Conservation (phyloP, 2,797 vertebrate species). For the Calcarius lapponicus region DNA sequence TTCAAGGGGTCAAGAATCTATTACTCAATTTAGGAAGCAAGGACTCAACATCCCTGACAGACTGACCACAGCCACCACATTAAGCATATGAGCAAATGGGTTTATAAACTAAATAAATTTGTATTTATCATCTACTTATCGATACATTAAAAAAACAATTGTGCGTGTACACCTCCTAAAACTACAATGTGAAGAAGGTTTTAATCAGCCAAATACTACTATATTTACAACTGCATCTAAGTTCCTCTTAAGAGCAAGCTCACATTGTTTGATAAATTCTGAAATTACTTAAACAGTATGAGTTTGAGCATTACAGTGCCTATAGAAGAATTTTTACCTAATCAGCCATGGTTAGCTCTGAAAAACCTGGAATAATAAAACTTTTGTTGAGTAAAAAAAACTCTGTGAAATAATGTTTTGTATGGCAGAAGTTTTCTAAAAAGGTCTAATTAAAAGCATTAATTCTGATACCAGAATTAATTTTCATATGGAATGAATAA, state of each 20-base stretch:
- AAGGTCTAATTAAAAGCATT: not conserved
- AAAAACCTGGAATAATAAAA: not conserved
- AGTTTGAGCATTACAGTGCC: not conserved
- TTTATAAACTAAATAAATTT: not conserved
- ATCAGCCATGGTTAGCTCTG: not conserved
- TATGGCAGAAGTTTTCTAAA: not conserved
- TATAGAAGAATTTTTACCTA: not conserved
- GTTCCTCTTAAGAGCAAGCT: not conserved
- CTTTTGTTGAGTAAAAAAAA: not conserved
- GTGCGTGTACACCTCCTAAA: not conserved
- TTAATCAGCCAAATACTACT: not conserved
- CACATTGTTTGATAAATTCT: not conserved
- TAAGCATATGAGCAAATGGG: not conserved
- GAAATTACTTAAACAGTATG: not conserved
- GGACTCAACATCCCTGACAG: not conserved
- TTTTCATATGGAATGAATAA: not conserved
- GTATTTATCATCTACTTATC: not conserved
- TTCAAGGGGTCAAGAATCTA: not conserved
- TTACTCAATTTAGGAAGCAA: not conserved
- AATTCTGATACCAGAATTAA: not conserved
- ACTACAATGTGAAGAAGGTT: not conserved
- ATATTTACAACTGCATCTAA: not conserved
- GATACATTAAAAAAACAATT: fast-evolving
- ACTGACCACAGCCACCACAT: not conserved
- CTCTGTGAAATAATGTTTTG: not conserved